A percentile compares a stretch with the other conserved stretches of the same genome.
These are phyloP conservation scores for Laothoe populi DNA, from an alignment of 2,888 invertebrate species.

Conservation along the genomic window DNA sequence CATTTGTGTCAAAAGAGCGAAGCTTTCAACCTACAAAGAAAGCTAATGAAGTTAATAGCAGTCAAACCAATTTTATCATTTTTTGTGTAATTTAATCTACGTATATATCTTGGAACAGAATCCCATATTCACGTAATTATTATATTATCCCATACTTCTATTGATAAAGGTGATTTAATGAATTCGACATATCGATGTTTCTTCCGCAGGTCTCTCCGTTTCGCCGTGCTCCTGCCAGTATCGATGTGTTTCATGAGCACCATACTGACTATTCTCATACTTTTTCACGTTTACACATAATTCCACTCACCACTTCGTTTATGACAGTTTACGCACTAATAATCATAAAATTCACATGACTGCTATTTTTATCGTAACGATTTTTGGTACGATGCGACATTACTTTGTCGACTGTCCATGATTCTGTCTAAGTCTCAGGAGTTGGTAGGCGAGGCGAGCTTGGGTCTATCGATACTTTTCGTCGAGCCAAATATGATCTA, in stretches of 20 bases:
- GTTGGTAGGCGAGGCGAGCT: conserved; percentile 14
- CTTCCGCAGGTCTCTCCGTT: conserved; percentile 86
- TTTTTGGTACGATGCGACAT: conserved; percentile 10
- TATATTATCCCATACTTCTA: too few relatives aligned
- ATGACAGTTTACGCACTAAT: conserved; percentile 31
- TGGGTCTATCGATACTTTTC: conserved; percentile 11
- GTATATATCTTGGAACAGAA: too few relatives aligned
- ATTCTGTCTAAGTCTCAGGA: neutral
- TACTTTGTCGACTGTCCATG: conserved; percentile 21
- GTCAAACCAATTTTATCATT: too few relatives aligned
- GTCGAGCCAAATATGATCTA: neutral
- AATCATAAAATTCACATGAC: conserved; percentile 36
- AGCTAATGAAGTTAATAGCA: too few relatives aligned
- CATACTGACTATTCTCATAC: conserved; percentile 89
- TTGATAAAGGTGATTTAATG: too few relatives aligned
- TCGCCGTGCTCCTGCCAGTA: conserved; percentile 89
- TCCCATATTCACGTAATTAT: too few relatives aligned
- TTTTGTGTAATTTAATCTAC: too few relatives aligned
- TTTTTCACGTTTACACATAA: conserved; percentile 87
- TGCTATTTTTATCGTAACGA: conserved; percentile 37
- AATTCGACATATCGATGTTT: neutral
- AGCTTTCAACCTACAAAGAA: too few relatives aligned
- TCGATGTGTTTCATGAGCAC: conserved; percentile 90
- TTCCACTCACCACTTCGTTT: conserved; percentile 30
- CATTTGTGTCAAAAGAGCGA: too few relatives aligned